Percentiles rank a stretch among this genome's conserved stretches.
Conservation (phyloP, 2,888 invertebrate species). For the Ecdyonurus torrentis region DNA sequence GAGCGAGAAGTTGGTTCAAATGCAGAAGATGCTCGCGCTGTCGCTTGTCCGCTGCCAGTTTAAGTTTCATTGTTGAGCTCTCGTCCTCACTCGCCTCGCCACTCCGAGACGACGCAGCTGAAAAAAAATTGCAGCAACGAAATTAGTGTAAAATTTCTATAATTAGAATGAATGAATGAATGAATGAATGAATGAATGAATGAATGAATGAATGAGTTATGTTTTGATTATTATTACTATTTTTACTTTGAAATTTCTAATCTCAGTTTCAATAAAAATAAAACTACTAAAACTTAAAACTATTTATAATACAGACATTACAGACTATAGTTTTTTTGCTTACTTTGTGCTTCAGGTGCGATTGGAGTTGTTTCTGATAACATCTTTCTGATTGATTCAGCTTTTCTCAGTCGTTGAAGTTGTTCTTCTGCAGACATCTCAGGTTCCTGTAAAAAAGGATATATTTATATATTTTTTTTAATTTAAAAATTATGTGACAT, state of each 20-base stretch:
- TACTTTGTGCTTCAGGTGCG: constrained; percentile 13
- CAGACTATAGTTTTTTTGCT: not conserved
- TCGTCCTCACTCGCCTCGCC: constrained; percentile 16
- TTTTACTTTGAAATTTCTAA: not conserved
- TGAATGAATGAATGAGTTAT: not conserved
- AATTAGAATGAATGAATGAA: not conserved
- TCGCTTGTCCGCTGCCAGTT: constrained; percentile 66
- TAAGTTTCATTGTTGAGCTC: constrained; percentile 41
- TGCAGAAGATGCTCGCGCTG: constrained; percentile 79
- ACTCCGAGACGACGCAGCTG: not conserved
- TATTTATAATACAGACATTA: too few species aligned
- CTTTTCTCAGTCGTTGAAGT: constrained; percentile 66
- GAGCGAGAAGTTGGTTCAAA: constrained; percentile 80
- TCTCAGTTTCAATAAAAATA: not conserved
- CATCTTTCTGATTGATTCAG: constrained; percentile 83
- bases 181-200: not conserved
- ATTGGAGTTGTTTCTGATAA: constrained; percentile 50
- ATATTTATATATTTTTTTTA: too few species aligned
- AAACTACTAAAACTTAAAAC: not conserved
- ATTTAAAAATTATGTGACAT: not conserved
- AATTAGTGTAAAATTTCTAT: not conserved
- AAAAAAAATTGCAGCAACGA: not conserved
- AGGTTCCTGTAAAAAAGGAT: constrained; percentile 43
- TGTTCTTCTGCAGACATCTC: constrained; percentile 73
- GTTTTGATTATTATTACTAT: too few species aligned